phyloP scores from a whole-genome alignment of 2,888 invertebrate genomes.

The Acleris holmiana region DNA sequence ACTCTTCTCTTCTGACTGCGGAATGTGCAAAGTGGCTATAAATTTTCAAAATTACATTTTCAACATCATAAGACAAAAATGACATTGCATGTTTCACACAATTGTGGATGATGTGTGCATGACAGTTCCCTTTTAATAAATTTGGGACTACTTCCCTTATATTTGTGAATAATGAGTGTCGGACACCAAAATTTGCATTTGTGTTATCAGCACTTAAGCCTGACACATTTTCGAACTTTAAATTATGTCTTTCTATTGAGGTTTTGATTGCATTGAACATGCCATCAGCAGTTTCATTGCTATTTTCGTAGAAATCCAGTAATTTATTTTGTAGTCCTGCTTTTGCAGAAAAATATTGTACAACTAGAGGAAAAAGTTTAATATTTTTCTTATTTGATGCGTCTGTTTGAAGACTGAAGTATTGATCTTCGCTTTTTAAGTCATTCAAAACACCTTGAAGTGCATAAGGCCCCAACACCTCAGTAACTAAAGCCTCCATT shows the following conservation, averaged over 20 bases:
- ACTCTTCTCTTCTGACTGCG: conserved; percentile 36
- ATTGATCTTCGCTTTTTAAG: conserved; percentile 43
- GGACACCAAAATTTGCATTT: conserved; percentile 51
- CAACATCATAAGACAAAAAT: conserved; percentile 39
- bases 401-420: conserved; percentile 48
- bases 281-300: conserved; percentile 45
- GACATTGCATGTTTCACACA: conserved; percentile 43
- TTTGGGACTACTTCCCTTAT: conserved; percentile 42
- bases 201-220: conserved; percentile 52
- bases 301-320: conserved; percentile 48
- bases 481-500: conserved; percentile 48
- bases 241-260: conserved; percentile 42
- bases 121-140: conserved; percentile 46
- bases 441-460: conserved; percentile 42
- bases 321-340: conserved; percentile 45
- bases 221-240: conserved; percentile 47
- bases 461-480: conserved; percentile 44
- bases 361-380: conserved; percentile 46
- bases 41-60: conserved; percentile 43
- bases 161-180: conserved; percentile 47
- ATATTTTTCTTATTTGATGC: conserved; percentile 48
- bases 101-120: conserved; percentile 46
- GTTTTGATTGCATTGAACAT: conserved; percentile 45
- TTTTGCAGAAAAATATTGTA: conserved; percentile 45
- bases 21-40: conserved; percentile 40